These are phyloP conservation scores for Zaprionus ghesquierei DNA, from an alignment of 1,140 invertebrate genomes.

Conservation along the genomic window DNA sequence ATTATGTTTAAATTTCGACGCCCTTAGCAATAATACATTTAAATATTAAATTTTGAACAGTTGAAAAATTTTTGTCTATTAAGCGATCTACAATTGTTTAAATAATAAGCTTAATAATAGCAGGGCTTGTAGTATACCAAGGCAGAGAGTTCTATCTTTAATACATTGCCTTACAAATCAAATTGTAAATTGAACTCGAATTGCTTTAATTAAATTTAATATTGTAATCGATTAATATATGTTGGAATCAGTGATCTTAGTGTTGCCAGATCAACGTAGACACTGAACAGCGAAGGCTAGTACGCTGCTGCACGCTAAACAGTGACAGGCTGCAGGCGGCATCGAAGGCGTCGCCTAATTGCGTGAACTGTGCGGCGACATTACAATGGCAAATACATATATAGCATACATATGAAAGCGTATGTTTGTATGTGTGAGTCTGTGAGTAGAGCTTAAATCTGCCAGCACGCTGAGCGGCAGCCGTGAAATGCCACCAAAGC, in stretches of 20 bases:
- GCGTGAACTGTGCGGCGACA: background rate
- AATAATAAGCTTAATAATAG: too few relatives aligned
- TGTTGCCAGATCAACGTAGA: background rate
- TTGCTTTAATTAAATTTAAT: too few relatives aligned
- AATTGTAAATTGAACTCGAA: too few relatives aligned
- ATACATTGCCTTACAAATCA: too few relatives aligned
- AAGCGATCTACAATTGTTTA: too few relatives aligned
- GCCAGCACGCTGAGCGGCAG: constrained; percentile 11
- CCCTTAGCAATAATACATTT: too few relatives aligned
- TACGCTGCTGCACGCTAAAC: too few relatives aligned
- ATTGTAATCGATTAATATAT: background rate
- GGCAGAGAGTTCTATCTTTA: too few relatives aligned
- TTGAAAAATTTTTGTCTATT: too few relatives aligned
- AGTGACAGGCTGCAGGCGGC: background rate
- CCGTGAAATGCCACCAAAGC: constrained; percentile 35
- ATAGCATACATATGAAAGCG: background rate
- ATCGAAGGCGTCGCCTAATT: constrained; percentile 31
- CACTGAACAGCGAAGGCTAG: background rate
- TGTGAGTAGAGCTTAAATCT: constrained; percentile 19
- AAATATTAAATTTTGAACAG: too few relatives aligned
- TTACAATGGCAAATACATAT: background rate
- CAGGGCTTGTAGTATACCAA: too few relatives aligned
- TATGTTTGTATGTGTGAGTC: background rate
- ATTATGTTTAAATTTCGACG: too few relatives aligned
- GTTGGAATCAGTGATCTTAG: background rate